Conservation (phyloP, 1,140 invertebrate genomes). For the Magallana gigas region DNA sequence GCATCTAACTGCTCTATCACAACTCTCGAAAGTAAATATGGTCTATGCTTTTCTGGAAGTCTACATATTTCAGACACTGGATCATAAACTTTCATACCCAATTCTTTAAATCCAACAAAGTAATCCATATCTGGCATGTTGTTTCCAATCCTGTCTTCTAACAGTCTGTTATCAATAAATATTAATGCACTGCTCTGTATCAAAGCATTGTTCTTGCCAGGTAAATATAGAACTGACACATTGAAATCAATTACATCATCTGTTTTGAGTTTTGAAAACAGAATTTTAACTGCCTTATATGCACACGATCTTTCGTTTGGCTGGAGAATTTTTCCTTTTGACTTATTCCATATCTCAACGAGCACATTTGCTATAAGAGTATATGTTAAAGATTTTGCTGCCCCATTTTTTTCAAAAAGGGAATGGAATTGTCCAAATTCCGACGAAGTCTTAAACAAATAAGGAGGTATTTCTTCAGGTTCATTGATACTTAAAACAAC, state of each 20-base stretch:
- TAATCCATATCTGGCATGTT: constrained; percentile 42
- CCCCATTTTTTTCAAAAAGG: constrained; percentile 66
- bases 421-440: constrained; percentile 61
- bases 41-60: constrained; percentile 56
- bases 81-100: constrained; percentile 47
- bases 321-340: constrained; percentile 56
- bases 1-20: constrained; percentile 60
- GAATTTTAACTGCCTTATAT: constrained; percentile 56
- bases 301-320: constrained; percentile 60
- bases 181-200: constrained; percentile 50
- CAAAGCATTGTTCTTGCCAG: constrained; percentile 51
- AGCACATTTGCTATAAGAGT: constrained; percentile 52
- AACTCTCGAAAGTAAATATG: constrained; percentile 59
- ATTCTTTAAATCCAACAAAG: constrained; percentile 55
- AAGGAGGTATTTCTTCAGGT: constrained; percentile 63
- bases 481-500: constrained; percentile 62
- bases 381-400: constrained; percentile 42
- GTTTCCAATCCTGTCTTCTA: constrained; percentile 37
- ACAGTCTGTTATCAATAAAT: constrained; percentile 39
- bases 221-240: constrained; percentile 61
- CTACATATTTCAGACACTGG: constrained; percentile 40
- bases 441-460: constrained; percentile 62
- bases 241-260: neutral
- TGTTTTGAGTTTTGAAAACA: constrained; percentile 30
- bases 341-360: constrained; percentile 3